Evolutionary conservation across 2,888 invertebrate species (phyloP).

Genomic region (Xestia rhomboidea): DNA sequence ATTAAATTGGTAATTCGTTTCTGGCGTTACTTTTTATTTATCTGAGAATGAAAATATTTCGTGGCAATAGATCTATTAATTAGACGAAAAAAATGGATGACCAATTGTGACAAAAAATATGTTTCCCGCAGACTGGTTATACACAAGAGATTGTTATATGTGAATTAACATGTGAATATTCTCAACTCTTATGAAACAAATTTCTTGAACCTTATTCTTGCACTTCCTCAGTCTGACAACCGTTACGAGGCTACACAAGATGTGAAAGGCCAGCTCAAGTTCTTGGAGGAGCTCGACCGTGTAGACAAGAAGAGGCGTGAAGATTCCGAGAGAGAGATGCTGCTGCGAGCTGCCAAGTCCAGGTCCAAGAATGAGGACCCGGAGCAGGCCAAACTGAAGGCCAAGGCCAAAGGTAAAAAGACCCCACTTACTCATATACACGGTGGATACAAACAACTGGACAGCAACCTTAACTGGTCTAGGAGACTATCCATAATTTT

Average conservation of each 20-base stretch:
- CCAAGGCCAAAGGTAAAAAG: conserved; percentile 92
- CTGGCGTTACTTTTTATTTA: no score
- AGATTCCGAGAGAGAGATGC: conserved; percentile 98
- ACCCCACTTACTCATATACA: not conserved
- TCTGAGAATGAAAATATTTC: no score
- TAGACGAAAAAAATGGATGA: no score
- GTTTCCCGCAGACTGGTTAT: not conserved
- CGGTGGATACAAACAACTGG: no score
- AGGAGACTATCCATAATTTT: no score
- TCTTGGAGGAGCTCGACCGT: conserved; percentile 98
- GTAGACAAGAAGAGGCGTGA: conserved; percentile 98
- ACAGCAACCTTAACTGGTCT: no score
- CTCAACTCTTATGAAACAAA: not conserved
- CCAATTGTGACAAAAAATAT: no score
- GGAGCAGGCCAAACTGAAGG: conserved; percentile 98
- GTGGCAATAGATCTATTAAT: no score
- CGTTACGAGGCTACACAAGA: conserved; percentile 97
- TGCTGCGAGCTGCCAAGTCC: conserved; percentile 98
- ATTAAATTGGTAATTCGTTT: no score
- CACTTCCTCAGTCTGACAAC: conserved; percentile 92
- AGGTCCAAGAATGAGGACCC: conserved; percentile 99
- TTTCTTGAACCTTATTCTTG: not conserved
- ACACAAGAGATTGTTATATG: not conserved
- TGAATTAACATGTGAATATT: not conserved
- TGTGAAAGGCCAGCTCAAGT: conserved; percentile 97